These are phyloP conservation scores for Hybos culiciformis DNA, from an alignment of 2,888 invertebrate genomes.

Conservation along the genomic window DNA sequence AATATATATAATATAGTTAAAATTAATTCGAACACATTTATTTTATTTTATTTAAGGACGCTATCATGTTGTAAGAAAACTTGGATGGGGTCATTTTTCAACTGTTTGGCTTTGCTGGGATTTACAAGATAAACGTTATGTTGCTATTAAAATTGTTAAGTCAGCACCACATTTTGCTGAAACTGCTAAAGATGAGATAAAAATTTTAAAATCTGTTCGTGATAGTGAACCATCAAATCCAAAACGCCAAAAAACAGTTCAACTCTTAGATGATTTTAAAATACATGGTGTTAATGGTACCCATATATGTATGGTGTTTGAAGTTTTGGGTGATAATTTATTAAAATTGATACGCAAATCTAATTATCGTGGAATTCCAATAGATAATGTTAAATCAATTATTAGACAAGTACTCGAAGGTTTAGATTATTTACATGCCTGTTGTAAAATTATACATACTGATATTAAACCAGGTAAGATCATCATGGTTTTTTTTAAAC, in stretches of 20 bases:
- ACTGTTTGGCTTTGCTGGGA: conserved; percentile 99
- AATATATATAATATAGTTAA: too few relatives aligned
- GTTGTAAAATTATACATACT: conserved; percentile 92
- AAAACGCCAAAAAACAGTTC: conserved; percentile 91
- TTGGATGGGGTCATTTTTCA: conserved; percentile 89
- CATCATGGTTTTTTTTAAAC: too few relatives aligned
- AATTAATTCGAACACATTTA: not conserved
- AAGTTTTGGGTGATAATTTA: conserved; percentile 96
- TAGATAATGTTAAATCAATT: conserved; percentile 89
- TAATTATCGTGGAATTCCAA: conserved; percentile 94
- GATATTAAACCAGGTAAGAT: conserved; percentile 87
- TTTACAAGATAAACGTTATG: conserved; percentile 84
- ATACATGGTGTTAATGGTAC: conserved; percentile 96
- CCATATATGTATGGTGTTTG: conserved; percentile 99
- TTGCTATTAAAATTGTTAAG: conserved; percentile 98
- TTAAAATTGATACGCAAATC: conserved; percentile 96
- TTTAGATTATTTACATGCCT: conserved; percentile 90
- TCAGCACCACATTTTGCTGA: conserved; percentile 98
- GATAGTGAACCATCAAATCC: conserved; percentile 86
- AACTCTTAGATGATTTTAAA: conserved; percentile 95
- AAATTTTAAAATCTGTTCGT: conserved; percentile 87
- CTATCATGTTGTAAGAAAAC: conserved; percentile 55
- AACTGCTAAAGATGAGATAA: conserved; percentile 98
- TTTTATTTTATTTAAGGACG: conserved; percentile 23
- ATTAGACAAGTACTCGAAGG: conserved; percentile 90